Base-by-base conservation (phyloP, 1,140 invertebrate species). In the Drosophila orena region DNA sequence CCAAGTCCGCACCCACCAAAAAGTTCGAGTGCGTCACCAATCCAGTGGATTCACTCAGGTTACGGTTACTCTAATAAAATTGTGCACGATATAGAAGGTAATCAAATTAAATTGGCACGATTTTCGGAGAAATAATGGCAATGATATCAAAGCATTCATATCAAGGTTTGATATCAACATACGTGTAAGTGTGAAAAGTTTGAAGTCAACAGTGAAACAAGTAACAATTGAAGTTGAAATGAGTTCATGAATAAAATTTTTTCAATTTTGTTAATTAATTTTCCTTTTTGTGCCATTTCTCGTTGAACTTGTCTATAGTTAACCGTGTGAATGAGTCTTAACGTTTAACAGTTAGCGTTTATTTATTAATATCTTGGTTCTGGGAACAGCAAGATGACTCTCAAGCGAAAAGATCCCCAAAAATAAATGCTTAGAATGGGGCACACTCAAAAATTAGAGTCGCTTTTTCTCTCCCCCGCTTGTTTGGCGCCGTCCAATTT, bases 341-440 rank as follows among this genome's bases (percentile, higher is more conserved):
- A 42, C 35, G 37, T 61, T 42, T 15, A 43, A 69, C 66, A 56
- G 49, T 27, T 70, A 47, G 40, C n/a, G 27, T 22, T 70, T 69
- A 57, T 70, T 70, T 43, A 57, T 70, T 70, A 57, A 70, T 70
- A 55, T 70, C 17, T 47, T 27, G 35, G 64, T 88, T 75, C 78
- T 61, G 78, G 78, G 79, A 86, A 85, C 27, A 58, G 17, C 38
- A 40, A 65, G 68, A 55, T 46, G 47, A 40, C 59, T 56, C 61
- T 55, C 40, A 59, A 34, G 38, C 27, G 20, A 40, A 24, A 42
- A 56, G 40, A 70, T 30, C 34, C 65, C 65, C 65, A 69, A 69
- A 65, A 58, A 74, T 42, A 55, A 77, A 56, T 74, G 81, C 68
- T 78, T 75, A 75, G 81, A 85, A 85, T 88, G 73, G 74, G 62